Evolutionary conservation across 2,888 invertebrate genomes (phyloP), one percentile per base, ranked within the genome.

Genomic region (Macrophya alboannulata): DNA sequence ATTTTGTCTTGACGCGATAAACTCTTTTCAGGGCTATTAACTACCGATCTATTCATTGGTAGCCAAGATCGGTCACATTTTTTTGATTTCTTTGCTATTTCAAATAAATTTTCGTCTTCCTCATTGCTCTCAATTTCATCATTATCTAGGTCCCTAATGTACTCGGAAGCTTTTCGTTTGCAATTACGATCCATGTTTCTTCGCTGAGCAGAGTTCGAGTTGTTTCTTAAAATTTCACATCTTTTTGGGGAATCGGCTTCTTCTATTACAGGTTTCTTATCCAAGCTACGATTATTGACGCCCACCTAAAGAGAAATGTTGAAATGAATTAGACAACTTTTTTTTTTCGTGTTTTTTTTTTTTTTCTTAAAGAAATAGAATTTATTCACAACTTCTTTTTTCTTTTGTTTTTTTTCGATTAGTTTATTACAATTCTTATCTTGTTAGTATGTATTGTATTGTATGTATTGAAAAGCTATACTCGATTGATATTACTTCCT

Each of bases 241-340:
- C 37, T 68, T 45, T 65, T 31, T 10, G 43, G 82, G 10, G 43
- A 31, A 68, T 48, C 21, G 4, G 59, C 84, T 72, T 84, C 59
- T 65, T 89, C 88, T 45, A 84, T 84, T 55, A 84, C 25, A 79
- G 83, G 65, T 72, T 88, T 88, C 87, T 85, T 90, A 86, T 90
- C 89, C 88, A 86, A 86, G 87, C 89, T 90, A 88, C 85, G 85
- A 85, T 88, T 90, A 86, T 87, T 86, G 84, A 77, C 86, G 62
- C 87, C 89, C 87, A 91, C 90, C 92, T 92, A 91, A 21, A 74
- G 43, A 87, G 87, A 89, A 91, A 91, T 59, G 85, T 88, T 88
- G 86, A 89, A 90, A 90, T 85, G 88, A 90, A 87, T 90, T 88
- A 89, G 88, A 90, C 89, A 17, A 83, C 37, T 31, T 84, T 45